Percentiles rank a stretch among this genome's conserved stretches.
These are phyloP conservation scores for Macrochelys suwanniensis DNA, from an alignment of 2,797 vertebrate species.

Conservation along the genomic window DNA sequence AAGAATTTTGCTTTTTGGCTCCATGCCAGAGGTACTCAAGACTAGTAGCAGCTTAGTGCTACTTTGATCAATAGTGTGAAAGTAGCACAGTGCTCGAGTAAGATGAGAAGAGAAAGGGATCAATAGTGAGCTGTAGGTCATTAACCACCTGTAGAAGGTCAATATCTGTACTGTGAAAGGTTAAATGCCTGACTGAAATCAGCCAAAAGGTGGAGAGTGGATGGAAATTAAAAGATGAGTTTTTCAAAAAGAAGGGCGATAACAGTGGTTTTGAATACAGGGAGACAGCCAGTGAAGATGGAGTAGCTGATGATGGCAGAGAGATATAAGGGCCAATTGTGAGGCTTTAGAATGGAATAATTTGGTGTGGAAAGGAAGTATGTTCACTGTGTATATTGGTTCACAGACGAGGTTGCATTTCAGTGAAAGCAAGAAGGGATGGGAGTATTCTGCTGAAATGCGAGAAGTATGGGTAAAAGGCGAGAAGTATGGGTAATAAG, in stretches of 20 bases:
- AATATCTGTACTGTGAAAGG: neutral
- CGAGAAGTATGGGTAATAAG: no score
- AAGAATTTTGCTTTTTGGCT: neutral
- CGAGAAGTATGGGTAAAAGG: no score
- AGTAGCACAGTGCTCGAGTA: neutral
- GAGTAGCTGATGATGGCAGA: neutral
- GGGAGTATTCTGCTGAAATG: neutral
- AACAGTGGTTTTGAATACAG: neutral
- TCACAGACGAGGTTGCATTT: neutral
- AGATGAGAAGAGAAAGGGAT: neutral
- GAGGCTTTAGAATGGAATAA: neutral
- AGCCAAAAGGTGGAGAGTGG: fast-evolving
- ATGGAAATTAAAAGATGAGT: neutral
- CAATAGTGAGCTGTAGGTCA: neutral
- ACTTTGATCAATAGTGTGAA: neutral
- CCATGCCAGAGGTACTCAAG: neutral
- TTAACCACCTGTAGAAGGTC: neutral
- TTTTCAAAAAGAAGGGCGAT: neutral
- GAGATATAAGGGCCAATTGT: neutral
- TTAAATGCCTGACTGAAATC: neutral
- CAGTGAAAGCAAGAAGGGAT: neutral
- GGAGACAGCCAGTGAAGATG: neutral
- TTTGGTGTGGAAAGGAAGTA: neutral
- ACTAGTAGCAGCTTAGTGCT: neutral
- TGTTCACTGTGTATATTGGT: neutral